These are phyloP conservation scores for Drosophila grimshawi DNA, from an alignment of 1,140 invertebrate species.

Conservation along the genomic window DNA sequence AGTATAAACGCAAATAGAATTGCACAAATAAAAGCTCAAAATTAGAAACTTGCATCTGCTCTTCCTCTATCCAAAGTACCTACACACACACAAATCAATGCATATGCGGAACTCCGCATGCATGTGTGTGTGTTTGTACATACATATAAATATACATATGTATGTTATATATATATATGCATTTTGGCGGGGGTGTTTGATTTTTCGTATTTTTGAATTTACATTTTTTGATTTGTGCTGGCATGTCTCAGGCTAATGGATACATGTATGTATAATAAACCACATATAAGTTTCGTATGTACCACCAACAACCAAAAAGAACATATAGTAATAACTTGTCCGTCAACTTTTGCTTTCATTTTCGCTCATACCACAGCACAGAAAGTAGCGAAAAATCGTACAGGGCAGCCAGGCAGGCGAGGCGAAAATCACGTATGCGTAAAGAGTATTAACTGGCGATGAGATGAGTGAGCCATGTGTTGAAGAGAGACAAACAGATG, in stretches of 20 bases:
- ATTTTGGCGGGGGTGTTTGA: conserved; percentile 46
- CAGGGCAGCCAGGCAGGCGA: conserved; percentile 53
- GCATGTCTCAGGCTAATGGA: conserved; percentile 9
- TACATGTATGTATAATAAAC: not conserved
- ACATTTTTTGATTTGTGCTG: conserved; percentile 18
- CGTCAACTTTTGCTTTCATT: conserved; percentile 84
- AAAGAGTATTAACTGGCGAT: conserved; percentile 41
- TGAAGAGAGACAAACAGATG: conserved; percentile 50
- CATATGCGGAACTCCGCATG: conserved; percentile 8
- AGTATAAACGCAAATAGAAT: not conserved
- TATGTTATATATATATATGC: no score
- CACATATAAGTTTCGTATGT: conserved; percentile 39
- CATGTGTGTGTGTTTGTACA: conserved; percentile 10
- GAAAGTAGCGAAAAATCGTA: conserved; percentile 71
- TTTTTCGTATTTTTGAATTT: conserved; percentile 52
- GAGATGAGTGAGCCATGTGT: conserved; percentile 6
- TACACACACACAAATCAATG: conserved; percentile 21
- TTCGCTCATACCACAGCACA: conserved; percentile 47
- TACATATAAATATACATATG: conserved; percentile 19
- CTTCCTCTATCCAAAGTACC: not conserved
- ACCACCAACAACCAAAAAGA: conserved; percentile 26
- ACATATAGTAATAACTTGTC: conserved; percentile 69
- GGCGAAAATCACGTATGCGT: conserved; percentile 76
- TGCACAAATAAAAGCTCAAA: conserved; percentile 1
- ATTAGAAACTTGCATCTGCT: conserved; percentile 30